Percentiles rank a stretch among this genome's conserved stretches.
phyloP scores from a whole-genome alignment of 1,140 invertebrate genomes.

The Coenobita brevimanus region DNA sequence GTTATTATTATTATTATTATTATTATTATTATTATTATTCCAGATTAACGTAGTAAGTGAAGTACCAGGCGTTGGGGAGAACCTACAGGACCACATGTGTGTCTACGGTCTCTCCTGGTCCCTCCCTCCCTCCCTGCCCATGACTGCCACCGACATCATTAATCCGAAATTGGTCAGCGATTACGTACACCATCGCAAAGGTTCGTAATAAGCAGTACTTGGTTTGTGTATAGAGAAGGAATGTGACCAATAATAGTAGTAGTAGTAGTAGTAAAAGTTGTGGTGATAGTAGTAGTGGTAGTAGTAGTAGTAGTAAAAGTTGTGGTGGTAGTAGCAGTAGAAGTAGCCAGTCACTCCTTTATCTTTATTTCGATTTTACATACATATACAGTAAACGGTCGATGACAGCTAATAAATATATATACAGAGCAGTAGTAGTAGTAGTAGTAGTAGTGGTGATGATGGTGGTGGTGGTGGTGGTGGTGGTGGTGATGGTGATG shows the following conservation, averaged over 20 bases:
- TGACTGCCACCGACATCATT: background rate
- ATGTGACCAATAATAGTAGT: too few relatives aligned
- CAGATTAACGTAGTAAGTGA: conserved; percentile 80
- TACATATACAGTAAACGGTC: too few relatives aligned
- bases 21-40: background rate
- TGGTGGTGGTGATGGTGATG: background rate
- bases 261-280: too few relatives aligned
- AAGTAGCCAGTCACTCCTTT: too few relatives aligned
- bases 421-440: too few relatives aligned
- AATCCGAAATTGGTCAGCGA: conserved; percentile 24
- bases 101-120: conserved; percentile 51
- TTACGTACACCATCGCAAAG: conserved; percentile 45
- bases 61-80: conserved; percentile 85
- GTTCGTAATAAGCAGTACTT: background rate
- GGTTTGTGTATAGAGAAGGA: too few relatives aligned
- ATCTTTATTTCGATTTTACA: too few relatives aligned
- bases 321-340: too few relatives aligned
- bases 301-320: too few relatives aligned
- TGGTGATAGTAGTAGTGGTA: too few relatives aligned
- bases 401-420: too few relatives aligned
- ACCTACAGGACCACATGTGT: conserved; percentile 89
- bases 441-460: background rate
- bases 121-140: background rate
- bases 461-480: background rate
- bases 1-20: background rate